These are phyloP conservation scores for Drosophila pectinifera DNA, from an alignment of 1,140 invertebrate species.

Conservation along the genomic window DNA sequence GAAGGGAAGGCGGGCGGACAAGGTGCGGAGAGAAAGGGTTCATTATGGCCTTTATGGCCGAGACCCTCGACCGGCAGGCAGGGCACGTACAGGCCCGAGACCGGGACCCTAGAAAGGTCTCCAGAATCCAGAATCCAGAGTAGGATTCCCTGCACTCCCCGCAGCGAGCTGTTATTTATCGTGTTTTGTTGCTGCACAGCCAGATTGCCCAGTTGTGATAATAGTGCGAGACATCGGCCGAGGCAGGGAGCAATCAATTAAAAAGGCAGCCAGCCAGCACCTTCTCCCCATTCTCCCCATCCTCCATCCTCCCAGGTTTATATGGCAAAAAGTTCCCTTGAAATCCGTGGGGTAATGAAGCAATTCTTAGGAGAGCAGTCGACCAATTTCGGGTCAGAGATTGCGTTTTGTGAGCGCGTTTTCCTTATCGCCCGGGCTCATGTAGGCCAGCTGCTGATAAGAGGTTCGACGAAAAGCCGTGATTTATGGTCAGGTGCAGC, in stretches of 20 bases:
- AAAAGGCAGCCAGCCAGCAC: conserved; percentile 74
- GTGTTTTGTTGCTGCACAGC: conserved; percentile 52
- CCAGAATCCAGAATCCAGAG: conserved; percentile 10
- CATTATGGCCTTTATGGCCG: conserved; percentile 73
- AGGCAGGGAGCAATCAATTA: conserved; percentile 76
- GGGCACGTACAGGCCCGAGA: conserved; percentile 53
- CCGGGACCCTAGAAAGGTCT: conserved; percentile 43
- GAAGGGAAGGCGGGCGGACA: conserved; percentile 15
- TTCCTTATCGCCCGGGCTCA: conserved; percentile 27
- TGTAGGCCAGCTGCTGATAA: conserved; percentile 64
- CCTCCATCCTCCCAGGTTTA: no score
- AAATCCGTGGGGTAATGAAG: conserved; percentile 67
- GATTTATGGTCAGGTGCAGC: conserved; percentile 73
- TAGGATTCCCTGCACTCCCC: conserved; percentile 35
- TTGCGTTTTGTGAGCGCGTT: conserved; percentile 37
- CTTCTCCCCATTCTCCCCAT: conserved; percentile 20
- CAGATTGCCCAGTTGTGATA: conserved; percentile 78
- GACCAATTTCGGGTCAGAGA: conserved; percentile 70
- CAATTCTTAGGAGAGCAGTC: conserved; percentile 64
- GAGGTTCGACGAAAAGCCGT: conserved; percentile 43
- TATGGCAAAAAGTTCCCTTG: conserved; percentile 62
- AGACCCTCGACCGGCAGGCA: conserved; percentile 55
- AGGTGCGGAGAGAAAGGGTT: conserved; percentile 72
- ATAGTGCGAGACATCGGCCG: conserved; percentile 71
- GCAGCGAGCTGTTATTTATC: conserved; percentile 75